A percentile compares a stretch with the other conserved stretches of the same genome.
phyloP scores from a whole-genome alignment of 2,888 invertebrate species.

The Drosophila monieri region DNA sequence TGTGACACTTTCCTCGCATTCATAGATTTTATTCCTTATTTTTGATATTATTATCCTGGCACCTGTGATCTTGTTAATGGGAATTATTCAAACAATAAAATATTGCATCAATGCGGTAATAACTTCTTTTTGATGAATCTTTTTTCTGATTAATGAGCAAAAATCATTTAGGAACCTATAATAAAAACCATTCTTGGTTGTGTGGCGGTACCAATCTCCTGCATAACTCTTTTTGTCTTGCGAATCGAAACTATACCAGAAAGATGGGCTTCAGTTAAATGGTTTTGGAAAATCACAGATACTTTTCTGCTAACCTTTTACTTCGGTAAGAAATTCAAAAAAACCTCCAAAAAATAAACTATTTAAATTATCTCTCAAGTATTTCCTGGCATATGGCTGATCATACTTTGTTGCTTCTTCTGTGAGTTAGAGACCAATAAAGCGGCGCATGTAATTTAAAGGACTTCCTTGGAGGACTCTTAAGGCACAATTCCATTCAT shows the following conservation, averaged over 20 bases:
- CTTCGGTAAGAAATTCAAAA: not conserved
- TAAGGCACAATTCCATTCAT: conserved; percentile 43
- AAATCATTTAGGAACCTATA: not conserved
- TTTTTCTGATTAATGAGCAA: not conserved
- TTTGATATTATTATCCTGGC: not conserved
- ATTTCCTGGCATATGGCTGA: conserved; percentile 3
- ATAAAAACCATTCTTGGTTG: not conserved
- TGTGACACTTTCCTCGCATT: not conserved
- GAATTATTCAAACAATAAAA: not conserved
- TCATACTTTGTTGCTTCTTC: not conserved
- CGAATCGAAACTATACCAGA: not conserved
- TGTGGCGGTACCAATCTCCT: not conserved
- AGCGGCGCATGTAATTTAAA: not conserved
- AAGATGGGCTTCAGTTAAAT: not conserved
- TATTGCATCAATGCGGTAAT: conserved; percentile 3
- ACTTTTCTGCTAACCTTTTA: not conserved
- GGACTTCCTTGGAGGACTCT: not conserved
- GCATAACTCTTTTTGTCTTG: not conserved
- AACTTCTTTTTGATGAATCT: not conserved
- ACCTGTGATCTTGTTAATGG: not conserved
- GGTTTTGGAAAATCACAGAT: not conserved
- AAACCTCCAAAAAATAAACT: too few relatives aligned
- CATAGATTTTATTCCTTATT: conserved; percentile 2
- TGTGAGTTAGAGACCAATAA: not conserved
- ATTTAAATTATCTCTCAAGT: not conserved